These are phyloP conservation scores for Plestiodon gilberti DNA, from an alignment of 2,113 vertebrate genomes.

Conservation along the genomic window DNA sequence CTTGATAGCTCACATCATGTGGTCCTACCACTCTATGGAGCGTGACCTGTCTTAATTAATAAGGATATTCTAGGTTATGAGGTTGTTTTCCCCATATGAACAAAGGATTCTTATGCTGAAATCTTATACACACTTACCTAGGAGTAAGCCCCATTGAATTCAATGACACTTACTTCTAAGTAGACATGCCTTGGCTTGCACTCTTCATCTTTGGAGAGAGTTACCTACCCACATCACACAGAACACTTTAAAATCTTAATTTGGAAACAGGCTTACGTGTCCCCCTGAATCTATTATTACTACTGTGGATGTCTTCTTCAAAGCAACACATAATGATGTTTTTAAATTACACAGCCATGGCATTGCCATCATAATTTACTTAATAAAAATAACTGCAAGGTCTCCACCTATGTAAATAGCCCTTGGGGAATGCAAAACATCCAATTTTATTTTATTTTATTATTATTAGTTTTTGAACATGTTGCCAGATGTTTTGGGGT, in stretches of 20 bases:
- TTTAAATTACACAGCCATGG: neutral
- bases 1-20: neutral
- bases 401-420: constrained; percentile 19
- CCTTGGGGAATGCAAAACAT: neutral
- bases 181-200: no score
- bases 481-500: neutral
- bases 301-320: neutral
- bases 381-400: neutral
- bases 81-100: neutral
- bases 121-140: no score
- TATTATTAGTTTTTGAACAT: neutral
- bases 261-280: neutral
- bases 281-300: neutral
- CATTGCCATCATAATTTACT: neutral
- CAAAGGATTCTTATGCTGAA: no score
- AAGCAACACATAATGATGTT: neutral
- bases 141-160: no score
- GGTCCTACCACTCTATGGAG: neutral
- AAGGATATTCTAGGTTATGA: neutral
- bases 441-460: neutral
- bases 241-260: neutral
- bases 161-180: no score
- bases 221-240: neutral
- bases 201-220: neutral
- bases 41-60: neutral